phyloP scores from a whole-genome alignment of 2,113 vertebrate species.

The Euleptes europaea region DNA sequence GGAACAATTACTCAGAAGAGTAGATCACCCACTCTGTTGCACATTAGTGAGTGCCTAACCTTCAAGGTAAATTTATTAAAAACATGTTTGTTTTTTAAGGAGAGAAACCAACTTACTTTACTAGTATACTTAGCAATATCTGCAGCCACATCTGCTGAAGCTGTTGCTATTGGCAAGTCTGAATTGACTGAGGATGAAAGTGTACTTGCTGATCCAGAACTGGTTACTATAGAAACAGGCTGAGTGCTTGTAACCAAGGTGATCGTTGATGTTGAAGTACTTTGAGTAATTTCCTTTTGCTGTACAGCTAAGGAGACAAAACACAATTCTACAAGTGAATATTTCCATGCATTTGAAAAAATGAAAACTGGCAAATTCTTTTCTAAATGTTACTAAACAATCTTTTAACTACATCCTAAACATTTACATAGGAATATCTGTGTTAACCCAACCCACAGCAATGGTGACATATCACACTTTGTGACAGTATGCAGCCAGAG shows the following conservation, averaged over 20 bases:
- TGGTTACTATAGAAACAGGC: constrained; percentile 82
- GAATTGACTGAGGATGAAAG: constrained; percentile 80
- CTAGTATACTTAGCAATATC: constrained; percentile 97
- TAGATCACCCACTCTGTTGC: neutral
- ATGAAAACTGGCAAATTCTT: neutral
- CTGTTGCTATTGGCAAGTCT: constrained; percentile 90
- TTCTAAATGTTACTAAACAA: neutral
- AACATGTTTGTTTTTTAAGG: neutral
- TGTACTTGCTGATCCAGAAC: constrained; percentile 79
- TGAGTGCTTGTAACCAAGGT: constrained; percentile 91
- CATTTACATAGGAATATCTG: neutral
- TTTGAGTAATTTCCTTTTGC: constrained; percentile 90
- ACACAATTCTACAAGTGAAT: constrained; percentile 30
- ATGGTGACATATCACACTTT: neutral
- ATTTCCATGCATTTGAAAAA: neutral
- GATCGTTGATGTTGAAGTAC: constrained; percentile 86
- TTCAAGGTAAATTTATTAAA: neutral
- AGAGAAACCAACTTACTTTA: constrained; percentile 81
- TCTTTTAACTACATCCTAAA: neutral
- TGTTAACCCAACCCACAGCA: neutral
- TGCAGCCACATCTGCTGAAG: constrained; percentile 93
- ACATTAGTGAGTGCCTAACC: neutral
- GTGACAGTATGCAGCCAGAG: neutral
- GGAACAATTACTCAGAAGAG: neutral
- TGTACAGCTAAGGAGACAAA: constrained; percentile 80